These are phyloP conservation scores for Habropoda laboriosa DNA, from an alignment of 1,140 invertebrate genomes.

Conservation along the genomic window DNA sequence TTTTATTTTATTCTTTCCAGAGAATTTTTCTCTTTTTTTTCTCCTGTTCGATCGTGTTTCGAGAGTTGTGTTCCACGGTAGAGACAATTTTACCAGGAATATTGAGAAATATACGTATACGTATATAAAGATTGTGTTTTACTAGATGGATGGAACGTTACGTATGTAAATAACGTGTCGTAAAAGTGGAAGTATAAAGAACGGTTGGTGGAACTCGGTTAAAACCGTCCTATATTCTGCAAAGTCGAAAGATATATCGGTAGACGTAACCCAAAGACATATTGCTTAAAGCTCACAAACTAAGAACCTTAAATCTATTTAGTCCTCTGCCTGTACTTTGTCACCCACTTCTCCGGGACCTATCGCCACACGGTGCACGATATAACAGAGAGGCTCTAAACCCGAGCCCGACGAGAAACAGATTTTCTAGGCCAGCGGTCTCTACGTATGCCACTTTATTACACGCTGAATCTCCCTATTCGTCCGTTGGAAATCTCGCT, in stretches of 20 bases:
- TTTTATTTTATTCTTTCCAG: too few relatives aligned
- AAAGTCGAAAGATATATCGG: neutral
- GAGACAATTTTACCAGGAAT: too few relatives aligned
- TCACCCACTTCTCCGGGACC: neutral
- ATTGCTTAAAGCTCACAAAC: conserved; percentile 4
- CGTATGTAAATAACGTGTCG: too few relatives aligned
- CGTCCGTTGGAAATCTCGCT: neutral
- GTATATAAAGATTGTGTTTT: too few relatives aligned
- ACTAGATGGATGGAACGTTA: too few relatives aligned
- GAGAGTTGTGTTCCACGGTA: too few relatives aligned
- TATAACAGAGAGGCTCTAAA: conserved; percentile 20
- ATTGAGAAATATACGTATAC: neutral
- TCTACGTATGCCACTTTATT: neutral
- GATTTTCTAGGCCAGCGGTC: conserved; percentile 8
- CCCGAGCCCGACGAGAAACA: neutral
- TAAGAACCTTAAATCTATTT: conserved; percentile 32
- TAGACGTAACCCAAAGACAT: neutral
- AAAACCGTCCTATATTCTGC: neutral
- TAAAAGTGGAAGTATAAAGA: neutral
- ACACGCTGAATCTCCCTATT: neutral
- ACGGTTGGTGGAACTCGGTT: neutral
- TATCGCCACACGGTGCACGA: neutral
- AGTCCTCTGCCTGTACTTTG: neutral
- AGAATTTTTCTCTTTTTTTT: too few relatives aligned
- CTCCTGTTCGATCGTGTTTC: too few relatives aligned